These are phyloP conservation scores for Gadopsis bispinosus DNA, from an alignment of 2,797 vertebrate genomes.

Conservation along the genomic window DNA sequence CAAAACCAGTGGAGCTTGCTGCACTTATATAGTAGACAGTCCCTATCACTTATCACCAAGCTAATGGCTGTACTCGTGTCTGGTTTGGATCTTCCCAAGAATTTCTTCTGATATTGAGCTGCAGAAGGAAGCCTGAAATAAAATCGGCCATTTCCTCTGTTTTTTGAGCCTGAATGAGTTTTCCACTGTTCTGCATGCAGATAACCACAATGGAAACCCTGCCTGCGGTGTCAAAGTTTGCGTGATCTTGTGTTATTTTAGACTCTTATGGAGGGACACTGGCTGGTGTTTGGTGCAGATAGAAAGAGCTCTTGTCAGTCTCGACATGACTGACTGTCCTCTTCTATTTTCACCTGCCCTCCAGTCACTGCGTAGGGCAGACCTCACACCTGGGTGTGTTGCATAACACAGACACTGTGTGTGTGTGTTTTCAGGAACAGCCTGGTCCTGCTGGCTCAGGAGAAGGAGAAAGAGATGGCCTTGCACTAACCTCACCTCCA, in stretches of 20 bases:
- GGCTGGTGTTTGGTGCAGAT: constrained; percentile 9
- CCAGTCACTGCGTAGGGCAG: constrained; percentile 58
- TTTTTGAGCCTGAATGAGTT: not conserved
- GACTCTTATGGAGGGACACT: not conserved
- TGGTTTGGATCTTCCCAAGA: not conserved
- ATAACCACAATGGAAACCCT: not conserved
- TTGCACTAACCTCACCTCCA: constrained; percentile 76
- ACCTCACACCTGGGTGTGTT: constrained; percentile 62
- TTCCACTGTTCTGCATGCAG: not conserved
- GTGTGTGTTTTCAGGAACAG: constrained; percentile 47
- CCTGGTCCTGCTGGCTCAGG: constrained; percentile 75
- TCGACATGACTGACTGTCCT: constrained; percentile 32
- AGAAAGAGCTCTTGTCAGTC: constrained; percentile 13
- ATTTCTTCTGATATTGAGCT: constrained; percentile 2
- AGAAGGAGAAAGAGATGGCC: constrained; percentile 71
- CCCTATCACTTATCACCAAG: not conserved
- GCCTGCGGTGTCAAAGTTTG: not conserved
- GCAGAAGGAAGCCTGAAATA: not conserved
- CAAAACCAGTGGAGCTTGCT: not conserved
- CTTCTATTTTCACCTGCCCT: constrained; percentile 62
- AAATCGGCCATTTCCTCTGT: not conserved
- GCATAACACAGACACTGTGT: constrained; percentile 47
- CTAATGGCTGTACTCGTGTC: not conserved
- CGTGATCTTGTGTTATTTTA: not conserved
- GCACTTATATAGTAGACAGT: not conserved